Conservation (phyloP, 2,797 vertebrate species). For the Paramormyrops hopkinsi region DNA sequence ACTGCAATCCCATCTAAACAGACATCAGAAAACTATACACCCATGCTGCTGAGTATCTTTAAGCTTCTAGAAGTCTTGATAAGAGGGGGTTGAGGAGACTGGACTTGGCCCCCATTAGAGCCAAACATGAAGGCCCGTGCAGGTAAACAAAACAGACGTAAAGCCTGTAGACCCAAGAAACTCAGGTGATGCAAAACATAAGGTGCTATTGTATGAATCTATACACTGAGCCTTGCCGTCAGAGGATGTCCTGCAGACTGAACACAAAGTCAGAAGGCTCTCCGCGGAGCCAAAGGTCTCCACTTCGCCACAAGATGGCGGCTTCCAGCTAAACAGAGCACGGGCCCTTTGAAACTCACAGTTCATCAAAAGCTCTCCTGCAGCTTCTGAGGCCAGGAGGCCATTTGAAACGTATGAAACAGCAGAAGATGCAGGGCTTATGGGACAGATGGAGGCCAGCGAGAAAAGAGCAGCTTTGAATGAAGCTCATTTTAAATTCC, state of each 20-base stretch:
- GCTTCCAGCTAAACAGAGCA: neutral
- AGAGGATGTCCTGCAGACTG: no score
- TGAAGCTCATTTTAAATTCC: neutral
- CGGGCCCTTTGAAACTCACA: neutral
- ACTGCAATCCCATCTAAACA: neutral
- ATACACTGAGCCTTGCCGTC: neutral
- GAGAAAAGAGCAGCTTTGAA: neutral
- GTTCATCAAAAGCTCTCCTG: neutral
- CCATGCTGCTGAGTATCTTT: neutral
- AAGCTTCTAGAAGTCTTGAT: neutral
- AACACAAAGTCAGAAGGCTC: neutral
- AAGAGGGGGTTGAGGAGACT: neutral
- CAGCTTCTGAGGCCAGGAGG: neutral
- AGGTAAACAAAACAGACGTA: neutral
- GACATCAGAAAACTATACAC: neutral
- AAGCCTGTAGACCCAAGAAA: neutral
- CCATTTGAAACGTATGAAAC: neutral
- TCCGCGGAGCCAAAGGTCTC: neutral
- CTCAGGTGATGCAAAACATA: neutral
- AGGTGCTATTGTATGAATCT: neutral
- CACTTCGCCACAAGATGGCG: neutral
- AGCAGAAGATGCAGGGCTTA: neutral
- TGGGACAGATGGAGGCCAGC: neutral
- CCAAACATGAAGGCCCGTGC: neutral
- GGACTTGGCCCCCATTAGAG: neutral